Evolutionary conservation across 1,140 invertebrate genomes (phyloP).

Genomic region (Penaeus indicus): DNA sequence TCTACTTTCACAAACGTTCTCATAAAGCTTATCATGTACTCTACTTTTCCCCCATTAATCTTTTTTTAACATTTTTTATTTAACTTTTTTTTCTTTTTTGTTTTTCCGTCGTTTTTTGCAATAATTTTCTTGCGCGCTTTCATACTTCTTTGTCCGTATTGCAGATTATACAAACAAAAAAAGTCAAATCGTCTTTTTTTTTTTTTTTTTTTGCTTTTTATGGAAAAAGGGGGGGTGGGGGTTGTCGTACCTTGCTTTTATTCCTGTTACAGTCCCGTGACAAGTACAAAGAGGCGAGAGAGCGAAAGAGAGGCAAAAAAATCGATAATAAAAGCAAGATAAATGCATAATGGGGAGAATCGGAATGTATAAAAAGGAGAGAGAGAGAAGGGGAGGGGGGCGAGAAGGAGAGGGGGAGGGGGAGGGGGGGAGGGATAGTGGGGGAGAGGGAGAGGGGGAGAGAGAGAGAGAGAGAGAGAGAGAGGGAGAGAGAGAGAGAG

Average conservation of each 20-base stretch:
- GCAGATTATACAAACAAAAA: too few relatives aligned
- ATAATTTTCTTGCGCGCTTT: too few relatives aligned
- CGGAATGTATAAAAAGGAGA: not conserved
- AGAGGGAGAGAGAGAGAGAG: not conserved
- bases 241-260: too few relatives aligned
- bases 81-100: constrained; percentile 3
- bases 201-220: too few relatives aligned
- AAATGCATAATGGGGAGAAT: not conserved
- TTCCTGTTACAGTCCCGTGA: not conserved
- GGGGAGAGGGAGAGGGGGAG: not conserved
- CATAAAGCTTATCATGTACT: too few relatives aligned
- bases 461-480: not conserved
- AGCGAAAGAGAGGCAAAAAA: not conserved
- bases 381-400: not conserved
- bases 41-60: too few relatives aligned
- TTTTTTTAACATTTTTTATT: too few relatives aligned
- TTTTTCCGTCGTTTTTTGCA: not conserved
- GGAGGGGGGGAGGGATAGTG: not conserved
- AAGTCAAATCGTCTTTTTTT: too few relatives aligned
- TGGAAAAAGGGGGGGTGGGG: too few relatives aligned
- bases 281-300: not conserved
- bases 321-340: not conserved
- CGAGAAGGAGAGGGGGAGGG: not conserved
- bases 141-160: too few relatives aligned
- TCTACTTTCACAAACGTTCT: too few relatives aligned